Percentiles rank a stretch among this genome's conserved stretches.
These are phyloP conservation scores for Seladonia tumulorum DNA, from an alignment of 2,888 invertebrate species.

Conservation along the genomic window DNA sequence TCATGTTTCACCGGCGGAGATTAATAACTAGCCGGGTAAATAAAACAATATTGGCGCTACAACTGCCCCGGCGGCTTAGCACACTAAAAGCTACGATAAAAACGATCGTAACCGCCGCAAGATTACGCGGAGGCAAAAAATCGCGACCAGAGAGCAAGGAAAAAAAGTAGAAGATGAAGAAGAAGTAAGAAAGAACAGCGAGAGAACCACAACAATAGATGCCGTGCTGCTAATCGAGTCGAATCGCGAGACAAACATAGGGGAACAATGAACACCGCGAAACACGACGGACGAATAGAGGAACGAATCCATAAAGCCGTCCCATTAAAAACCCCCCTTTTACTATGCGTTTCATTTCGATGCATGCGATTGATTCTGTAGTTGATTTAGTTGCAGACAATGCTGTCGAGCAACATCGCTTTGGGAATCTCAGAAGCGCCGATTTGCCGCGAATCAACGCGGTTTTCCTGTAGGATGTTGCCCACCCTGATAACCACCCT, in stretches of 20 bases:
- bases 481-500: not conserved
- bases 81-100: conserved; percentile 20
- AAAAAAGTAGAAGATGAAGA: not conserved
- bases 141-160: not conserved
- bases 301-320: conserved; percentile 30
- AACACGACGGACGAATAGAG: conserved; percentile 17
- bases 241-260: conserved; percentile 20
- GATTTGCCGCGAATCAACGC: not conserved
- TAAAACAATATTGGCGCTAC: conserved; percentile 20
- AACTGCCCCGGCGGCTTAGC: conserved; percentile 17
- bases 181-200: not conserved
- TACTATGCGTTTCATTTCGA: conserved; percentile 21
- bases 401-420: not conserved
- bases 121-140: conserved; percentile 24
- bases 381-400: not conserved
- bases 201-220: not conserved
- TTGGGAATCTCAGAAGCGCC: not conserved
- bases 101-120: conserved; percentile 10
- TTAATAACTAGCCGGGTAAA: conserved; percentile 23
- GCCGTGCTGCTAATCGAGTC: not conserved
- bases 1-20: conserved; percentile 13
- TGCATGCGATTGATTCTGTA: not conserved
- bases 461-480: not conserved
- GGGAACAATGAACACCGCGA: conserved; percentile 9
- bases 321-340: conserved; percentile 4